Conservation (phyloP, 2,797 vertebrate genomes). For the Peromyscus attwateri region DNA sequence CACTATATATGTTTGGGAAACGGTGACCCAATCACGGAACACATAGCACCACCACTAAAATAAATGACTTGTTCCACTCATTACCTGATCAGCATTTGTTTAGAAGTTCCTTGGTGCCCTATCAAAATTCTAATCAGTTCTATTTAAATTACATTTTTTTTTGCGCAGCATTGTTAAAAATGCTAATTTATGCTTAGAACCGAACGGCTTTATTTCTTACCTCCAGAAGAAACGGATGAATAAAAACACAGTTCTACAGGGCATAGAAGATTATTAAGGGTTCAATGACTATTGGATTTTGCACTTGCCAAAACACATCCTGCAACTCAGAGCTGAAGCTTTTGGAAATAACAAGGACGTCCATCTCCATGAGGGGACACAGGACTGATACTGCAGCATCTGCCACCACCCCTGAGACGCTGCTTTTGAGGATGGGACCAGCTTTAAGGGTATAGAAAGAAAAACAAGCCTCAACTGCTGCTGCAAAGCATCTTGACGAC, state of each 20-base stretch:
- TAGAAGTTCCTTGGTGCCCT: constrained; percentile 82
- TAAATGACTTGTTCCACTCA: constrained; percentile 85
- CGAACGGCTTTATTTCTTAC: constrained; percentile 85
- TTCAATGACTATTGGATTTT: constrained; percentile 84
- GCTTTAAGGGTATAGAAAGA: neutral
- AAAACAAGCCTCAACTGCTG: neutral
- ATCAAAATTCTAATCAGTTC: constrained; percentile 84
- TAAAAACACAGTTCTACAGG: constrained; percentile 83
- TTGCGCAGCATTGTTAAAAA: constrained; percentile 83
- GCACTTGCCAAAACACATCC: constrained; percentile 80
- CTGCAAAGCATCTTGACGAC: constrained; percentile 46
- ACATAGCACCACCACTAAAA: constrained; percentile 80
- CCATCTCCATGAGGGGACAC: neutral
- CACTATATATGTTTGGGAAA: constrained; percentile 77
- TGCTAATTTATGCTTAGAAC: constrained; percentile 86
- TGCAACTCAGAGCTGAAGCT: constrained; percentile 61
- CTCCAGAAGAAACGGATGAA: constrained; percentile 84
- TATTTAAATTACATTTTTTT: constrained; percentile 82
- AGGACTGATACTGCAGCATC: neutral
- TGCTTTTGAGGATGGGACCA: neutral
- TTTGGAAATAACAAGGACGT: constrained; percentile 71
- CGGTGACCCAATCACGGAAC: constrained; percentile 79
- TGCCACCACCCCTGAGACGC: neutral
- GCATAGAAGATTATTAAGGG: constrained; percentile 82
- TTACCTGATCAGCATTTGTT: constrained; percentile 83